A percentile compares a stretch with the other conserved stretches of the same genome.
Evolutionary conservation across 2,888 invertebrate genomes (phyloP).

Genomic region (Hybos culiciformis): DNA sequence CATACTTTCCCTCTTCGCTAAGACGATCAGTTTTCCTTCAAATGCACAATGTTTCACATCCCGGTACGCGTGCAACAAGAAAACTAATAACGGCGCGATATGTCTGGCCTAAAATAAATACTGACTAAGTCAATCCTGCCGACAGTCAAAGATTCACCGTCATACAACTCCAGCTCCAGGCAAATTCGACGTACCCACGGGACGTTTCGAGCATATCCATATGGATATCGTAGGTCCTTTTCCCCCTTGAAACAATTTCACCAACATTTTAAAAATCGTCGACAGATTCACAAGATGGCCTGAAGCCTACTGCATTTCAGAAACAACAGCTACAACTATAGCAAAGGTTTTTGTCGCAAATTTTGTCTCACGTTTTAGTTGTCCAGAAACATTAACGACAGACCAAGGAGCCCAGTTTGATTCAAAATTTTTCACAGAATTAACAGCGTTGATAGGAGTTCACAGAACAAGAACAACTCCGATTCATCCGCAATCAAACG

Average conservation of each 20-base stretch:
- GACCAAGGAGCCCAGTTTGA: slow-evolving; percentile 13
- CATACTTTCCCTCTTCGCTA: slow-evolving; percentile 14
- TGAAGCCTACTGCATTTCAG: slow-evolving; percentile 14
- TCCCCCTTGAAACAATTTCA: slow-evolving; percentile 16
- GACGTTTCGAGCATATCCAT: slow-evolving; percentile 23
- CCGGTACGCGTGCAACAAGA: slow-evolving; percentile 14
- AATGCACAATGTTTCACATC: slow-evolving; percentile 8
- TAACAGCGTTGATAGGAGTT: not conserved
- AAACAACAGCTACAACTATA: slow-evolving; percentile 14
- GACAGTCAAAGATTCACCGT: slow-evolving; percentile 20
- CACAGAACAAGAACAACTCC: slow-evolving; percentile 2
- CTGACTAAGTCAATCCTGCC: slow-evolving; percentile 23
- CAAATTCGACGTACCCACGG: slow-evolving; percentile 15
- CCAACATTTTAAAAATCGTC: slow-evolving; percentile 19
- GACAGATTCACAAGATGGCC: slow-evolving; percentile 19
- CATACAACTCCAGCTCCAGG: slow-evolving; percentile 18
- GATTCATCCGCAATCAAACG: slow-evolving; percentile 7
- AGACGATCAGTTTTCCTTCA: slow-evolving; percentile 6
- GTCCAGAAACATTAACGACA: slow-evolving; percentile 10
- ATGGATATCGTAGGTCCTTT: slow-evolving; percentile 26
- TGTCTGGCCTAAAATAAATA: slow-evolving; percentile 20
- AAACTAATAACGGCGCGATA: slow-evolving; percentile 16
- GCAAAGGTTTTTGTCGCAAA: slow-evolving; percentile 6
- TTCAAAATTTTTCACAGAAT: slow-evolving; percentile 5
- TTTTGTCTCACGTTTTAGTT: slow-evolving; percentile 11